Percentiles rank a stretch among this genome's conserved stretches.
Conservation (phyloP, 1,140 invertebrate species). For the Chelonus insularis region DNA sequence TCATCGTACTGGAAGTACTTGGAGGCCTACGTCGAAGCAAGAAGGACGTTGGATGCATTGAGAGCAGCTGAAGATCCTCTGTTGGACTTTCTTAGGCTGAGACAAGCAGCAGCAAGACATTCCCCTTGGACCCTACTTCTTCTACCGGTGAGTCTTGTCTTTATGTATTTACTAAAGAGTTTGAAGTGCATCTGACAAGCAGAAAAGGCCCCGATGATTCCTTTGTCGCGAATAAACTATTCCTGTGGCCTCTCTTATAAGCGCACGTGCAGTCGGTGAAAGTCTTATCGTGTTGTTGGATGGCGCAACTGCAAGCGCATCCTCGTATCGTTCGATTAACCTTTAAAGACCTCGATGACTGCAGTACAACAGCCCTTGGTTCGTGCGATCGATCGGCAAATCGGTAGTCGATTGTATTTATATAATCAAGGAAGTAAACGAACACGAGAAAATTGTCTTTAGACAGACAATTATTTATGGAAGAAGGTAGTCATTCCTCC, state of each 20-base stretch:
- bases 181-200: neutral
- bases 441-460: neutral
- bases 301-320: constrained; percentile 40
- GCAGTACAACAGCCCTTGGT: neutral
- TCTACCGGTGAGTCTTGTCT: constrained; percentile 52
- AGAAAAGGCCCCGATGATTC: neutral
- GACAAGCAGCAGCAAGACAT: constrained; percentile 54
- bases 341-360: constrained; percentile 36
- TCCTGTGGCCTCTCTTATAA: neutral
- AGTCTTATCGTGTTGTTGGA: constrained; percentile 39
- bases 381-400: neutral
- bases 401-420: constrained; percentile 6
- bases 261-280: constrained; percentile 40
- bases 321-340: constrained; percentile 43
- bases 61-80: constrained; percentile 50
- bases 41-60: constrained; percentile 52
- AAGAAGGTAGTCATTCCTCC: neutral
- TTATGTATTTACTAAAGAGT: neutral
- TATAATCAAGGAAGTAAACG: neutral
- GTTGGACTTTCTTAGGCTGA: constrained; percentile 51
- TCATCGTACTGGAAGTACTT: constrained; percentile 56
- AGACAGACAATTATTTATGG: neutral
- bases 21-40: constrained; percentile 53
- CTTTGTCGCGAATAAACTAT: constrained; percentile 1
- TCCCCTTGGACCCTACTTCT: constrained; percentile 54